These are phyloP conservation scores for Heliconius cydno DNA, from an alignment of 2,888 invertebrate species.

Conservation along the genomic window DNA sequence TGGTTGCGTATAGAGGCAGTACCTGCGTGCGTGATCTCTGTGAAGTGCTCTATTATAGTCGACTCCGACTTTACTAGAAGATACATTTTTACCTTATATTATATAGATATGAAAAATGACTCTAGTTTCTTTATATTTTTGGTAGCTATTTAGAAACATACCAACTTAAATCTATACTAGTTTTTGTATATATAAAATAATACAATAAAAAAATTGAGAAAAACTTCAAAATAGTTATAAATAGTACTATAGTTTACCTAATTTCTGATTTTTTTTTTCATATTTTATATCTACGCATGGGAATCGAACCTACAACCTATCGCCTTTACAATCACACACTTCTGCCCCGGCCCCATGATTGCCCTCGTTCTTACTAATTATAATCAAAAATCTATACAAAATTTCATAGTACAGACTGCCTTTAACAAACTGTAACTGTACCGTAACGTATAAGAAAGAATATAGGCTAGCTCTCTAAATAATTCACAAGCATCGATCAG, in stretches of 20 bases:
- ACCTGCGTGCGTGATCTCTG: constrained; percentile 21
- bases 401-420: background rate
- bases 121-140: background rate
- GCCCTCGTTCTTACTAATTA: background rate
- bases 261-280: background rate
- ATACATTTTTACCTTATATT: constrained; percentile 15
- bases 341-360: too few relatives aligned
- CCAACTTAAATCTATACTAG: background rate
- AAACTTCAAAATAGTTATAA: background rate
- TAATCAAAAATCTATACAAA: background rate
- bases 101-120: constrained; percentile 2
- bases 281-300: too few relatives aligned
- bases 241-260: background rate
- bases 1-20: constrained; percentile 16
- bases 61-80: constrained; percentile 5
- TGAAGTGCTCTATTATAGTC: constrained; percentile 14
- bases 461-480: constrained; percentile 38
- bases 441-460: constrained; percentile 20
- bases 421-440: background rate
- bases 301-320: too few relatives aligned
- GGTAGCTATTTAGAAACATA: background rate
- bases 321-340: too few relatives aligned
- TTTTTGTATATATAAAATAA: background rate
- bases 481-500: constrained; percentile 47
- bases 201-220: background rate